Evolutionary conservation across 2,888 invertebrate genomes (phyloP).

Genomic region (Ariolimax columbianus): DNA sequence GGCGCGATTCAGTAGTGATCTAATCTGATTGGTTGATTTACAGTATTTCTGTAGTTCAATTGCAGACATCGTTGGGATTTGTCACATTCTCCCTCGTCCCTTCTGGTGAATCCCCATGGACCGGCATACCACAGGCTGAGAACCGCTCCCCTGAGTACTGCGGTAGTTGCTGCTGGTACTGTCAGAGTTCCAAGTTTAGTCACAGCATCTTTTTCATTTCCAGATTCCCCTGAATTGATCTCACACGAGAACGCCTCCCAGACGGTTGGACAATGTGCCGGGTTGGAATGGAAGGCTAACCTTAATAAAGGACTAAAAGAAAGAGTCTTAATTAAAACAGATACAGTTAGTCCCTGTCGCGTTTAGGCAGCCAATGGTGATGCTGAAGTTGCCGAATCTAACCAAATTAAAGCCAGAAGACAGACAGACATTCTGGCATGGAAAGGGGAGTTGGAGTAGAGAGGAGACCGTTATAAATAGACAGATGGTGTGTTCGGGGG

Average conservation of each 20-base stretch:
- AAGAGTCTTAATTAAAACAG: conserved; percentile 47
- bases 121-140: no score
- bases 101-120: no score
- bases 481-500: neutral
- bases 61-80: no score
- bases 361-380: conserved; percentile 9
- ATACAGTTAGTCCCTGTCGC: conserved; percentile 37
- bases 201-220: conserved; percentile 33
- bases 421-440: neutral
- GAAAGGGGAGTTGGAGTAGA: neutral
- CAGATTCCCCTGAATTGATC: conserved; percentile 29
- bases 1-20: no score
- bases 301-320: conserved; percentile 34
- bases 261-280: conserved; percentile 30
- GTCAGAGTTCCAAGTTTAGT: conserved; percentile 30
- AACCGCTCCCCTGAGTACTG: no score
- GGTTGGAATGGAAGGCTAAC: conserved; percentile 42
- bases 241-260: conserved; percentile 38
- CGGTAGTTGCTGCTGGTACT: conserved; percentile 14
- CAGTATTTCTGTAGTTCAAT: no score
- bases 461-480: neutral
- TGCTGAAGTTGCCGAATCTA: conserved; percentile 7
- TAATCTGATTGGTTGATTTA: no score
- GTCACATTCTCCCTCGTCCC: no score
- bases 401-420: conserved; percentile 22